A percentile compares a stretch with the other conserved stretches of the same genome.
These are phyloP conservation scores for Pogonomyrmex californicus DNA, from an alignment of 1,140 invertebrate genomes.

Conservation along the genomic window DNA sequence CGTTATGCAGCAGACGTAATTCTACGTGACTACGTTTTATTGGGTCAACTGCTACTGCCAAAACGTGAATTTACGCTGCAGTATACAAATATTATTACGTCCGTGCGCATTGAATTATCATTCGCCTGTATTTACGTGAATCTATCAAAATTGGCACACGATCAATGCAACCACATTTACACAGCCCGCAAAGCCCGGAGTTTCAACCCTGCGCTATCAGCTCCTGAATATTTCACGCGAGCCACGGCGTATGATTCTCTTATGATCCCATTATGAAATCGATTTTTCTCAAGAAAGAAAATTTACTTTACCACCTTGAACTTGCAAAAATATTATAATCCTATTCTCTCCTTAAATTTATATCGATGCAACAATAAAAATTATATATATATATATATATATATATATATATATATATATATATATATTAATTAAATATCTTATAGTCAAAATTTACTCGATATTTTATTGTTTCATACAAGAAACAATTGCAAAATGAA, in stretches of 20 bases:
- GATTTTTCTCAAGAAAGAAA: neutral
- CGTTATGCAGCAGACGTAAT: conserved; percentile 52
- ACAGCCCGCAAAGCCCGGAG: conserved; percentile 8
- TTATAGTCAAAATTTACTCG: neutral
- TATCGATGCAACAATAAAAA: no score
- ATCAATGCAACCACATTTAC: conserved; percentile 43
- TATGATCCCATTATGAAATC: conserved; percentile 20
- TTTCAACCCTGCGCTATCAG: conserved; percentile 11
- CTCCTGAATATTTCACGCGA: conserved; percentile 34
- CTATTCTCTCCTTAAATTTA: neutral
- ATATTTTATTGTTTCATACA: neutral
- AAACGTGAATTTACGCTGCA: conserved; percentile 44
- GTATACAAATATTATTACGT: conserved; percentile 56
- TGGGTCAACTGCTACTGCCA: conserved; percentile 47
- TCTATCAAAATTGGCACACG: conserved; percentile 50
- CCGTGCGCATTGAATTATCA: conserved; percentile 52
- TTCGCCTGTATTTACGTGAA: conserved; percentile 31
- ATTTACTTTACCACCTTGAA: neutral
- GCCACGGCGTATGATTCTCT: neutral
- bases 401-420: no score
- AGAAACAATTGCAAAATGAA: neutral
- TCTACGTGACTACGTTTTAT: conserved; percentile 49
- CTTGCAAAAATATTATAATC: neutral
- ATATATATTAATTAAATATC: neutral
- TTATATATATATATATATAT: no score